Evolutionary conservation across 2,797 vertebrate genomes (phyloP).

Genomic region (Platalea minor): DNA sequence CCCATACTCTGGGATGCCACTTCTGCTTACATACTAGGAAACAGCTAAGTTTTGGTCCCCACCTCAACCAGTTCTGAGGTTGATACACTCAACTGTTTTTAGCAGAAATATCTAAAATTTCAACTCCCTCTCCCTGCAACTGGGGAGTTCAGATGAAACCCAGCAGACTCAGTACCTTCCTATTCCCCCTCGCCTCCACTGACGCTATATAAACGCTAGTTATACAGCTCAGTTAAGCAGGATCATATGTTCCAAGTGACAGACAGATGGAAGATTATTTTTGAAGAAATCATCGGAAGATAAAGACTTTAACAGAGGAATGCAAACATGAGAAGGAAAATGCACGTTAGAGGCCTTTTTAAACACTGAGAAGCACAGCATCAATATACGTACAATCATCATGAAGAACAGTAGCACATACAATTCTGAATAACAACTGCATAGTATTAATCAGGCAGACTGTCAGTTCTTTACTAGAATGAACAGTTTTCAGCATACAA

Average conservation of each 20-base stretch:
- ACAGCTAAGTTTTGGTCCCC: neutral
- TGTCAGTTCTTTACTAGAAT: neutral
- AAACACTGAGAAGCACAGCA: neutral
- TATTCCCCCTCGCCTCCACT: slow-evolving; percentile 5
- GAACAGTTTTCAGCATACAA: neutral
- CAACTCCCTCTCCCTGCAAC: neutral
- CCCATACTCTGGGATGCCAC: neutral
- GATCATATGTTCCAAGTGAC: slow-evolving; percentile 51
- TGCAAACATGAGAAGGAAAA: slow-evolving; percentile 17
- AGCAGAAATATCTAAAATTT: neutral
- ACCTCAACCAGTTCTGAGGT: neutral
- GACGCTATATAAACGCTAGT: slow-evolving; percentile 20
- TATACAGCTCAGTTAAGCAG: slow-evolving; percentile 18
- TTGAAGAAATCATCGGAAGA: slow-evolving; percentile 12
- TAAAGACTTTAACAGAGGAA: slow-evolving; percentile 27
- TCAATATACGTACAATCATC: neutral
- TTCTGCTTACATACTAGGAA: neutral
- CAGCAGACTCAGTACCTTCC: neutral
- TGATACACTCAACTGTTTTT: neutral
- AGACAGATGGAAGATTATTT: slow-evolving; percentile 61
- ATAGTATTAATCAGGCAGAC: neutral
- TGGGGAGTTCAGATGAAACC: neutral
- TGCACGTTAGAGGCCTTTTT: neutral
- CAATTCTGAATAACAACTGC: neutral
- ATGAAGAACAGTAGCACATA: neutral